Conservation (phyloP, 2,797 vertebrate species). For the Melanotaenia boesemani region DNA sequence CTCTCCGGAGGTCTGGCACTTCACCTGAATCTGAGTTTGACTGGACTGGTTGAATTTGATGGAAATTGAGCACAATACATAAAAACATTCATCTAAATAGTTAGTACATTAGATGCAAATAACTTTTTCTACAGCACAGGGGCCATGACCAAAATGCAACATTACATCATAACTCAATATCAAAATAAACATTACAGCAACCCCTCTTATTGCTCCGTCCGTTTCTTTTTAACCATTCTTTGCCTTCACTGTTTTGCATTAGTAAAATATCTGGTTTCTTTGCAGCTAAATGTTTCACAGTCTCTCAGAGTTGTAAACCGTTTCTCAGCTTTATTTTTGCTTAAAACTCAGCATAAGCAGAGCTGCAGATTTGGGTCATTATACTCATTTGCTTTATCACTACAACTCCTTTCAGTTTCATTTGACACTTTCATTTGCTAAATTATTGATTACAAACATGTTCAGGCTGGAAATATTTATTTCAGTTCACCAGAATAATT, state of each 20-base stretch:
- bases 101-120: conserved; percentile 13
- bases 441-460: too few species aligned
- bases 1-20: conserved; percentile 20
- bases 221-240: neutral
- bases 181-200: conserved; percentile 6
- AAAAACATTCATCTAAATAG: conserved; percentile 12
- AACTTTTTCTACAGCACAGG: neutral
- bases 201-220: neutral
- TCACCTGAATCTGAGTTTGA: conserved; percentile 7
- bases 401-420: neutral
- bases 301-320: neutral
- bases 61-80: conserved; percentile 16
- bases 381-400: too few species aligned
- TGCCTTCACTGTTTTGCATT: neutral
- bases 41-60: conserved; percentile 27
- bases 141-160: conserved; percentile 10
- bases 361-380: too few species aligned
- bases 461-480: too few species aligned
- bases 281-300: neutral
- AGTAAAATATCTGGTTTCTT: neutral
- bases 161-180: neutral
- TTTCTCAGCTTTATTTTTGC: too few species aligned
- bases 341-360: too few species aligned
- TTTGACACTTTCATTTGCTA: neutral
- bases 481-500: neutral